Evolutionary conservation across 1,140 invertebrate species (phyloP).

Genomic region (Augochlora pura): DNA sequence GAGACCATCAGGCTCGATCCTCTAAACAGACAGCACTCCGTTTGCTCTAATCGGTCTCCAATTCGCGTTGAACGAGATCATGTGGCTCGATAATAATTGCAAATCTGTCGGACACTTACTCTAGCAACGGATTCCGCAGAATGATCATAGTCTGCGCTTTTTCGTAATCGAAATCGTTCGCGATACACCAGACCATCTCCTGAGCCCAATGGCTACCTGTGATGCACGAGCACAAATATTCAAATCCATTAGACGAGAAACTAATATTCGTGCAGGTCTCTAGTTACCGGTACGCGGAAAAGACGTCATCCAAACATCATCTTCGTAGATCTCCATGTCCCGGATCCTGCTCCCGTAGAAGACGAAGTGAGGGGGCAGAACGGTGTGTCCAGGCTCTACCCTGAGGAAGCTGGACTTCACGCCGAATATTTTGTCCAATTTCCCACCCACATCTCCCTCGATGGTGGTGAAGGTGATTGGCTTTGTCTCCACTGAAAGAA

Average conservation of each 20-base stretch:
- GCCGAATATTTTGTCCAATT: conserved; percentile 85
- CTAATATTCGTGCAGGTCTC: neutral
- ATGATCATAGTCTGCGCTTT: conserved; percentile 86
- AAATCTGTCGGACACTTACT: conserved; percentile 76
- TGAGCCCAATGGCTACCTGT: conserved; percentile 94
- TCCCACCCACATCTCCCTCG: conserved; percentile 82
- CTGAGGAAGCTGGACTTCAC: conserved; percentile 85
- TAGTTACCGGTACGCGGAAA: conserved; percentile 89
- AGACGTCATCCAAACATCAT: conserved; percentile 90
- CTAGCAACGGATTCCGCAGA: conserved; percentile 82
- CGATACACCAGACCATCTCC: conserved; percentile 93
- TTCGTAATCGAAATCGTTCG: conserved; percentile 89
- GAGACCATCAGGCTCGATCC: conserved; percentile 77
- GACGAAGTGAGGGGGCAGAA: conserved; percentile 85
- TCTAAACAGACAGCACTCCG: conserved; percentile 64
- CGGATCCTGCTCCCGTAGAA: conserved; percentile 85
- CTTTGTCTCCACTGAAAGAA: conserved; percentile 51
- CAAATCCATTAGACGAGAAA: neutral
- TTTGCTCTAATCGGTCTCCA: neutral
- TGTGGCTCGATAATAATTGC: too few relatives aligned
- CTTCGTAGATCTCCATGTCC: conserved; percentile 84
- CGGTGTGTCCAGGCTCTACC: conserved; percentile 84
- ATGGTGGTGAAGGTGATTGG: conserved; percentile 82
- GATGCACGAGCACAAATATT: conserved; percentile 10
- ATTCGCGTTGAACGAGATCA: too few relatives aligned